Conservation (phyloP, 1,140 invertebrate species). For the Gryllus bimaculatus region DNA sequence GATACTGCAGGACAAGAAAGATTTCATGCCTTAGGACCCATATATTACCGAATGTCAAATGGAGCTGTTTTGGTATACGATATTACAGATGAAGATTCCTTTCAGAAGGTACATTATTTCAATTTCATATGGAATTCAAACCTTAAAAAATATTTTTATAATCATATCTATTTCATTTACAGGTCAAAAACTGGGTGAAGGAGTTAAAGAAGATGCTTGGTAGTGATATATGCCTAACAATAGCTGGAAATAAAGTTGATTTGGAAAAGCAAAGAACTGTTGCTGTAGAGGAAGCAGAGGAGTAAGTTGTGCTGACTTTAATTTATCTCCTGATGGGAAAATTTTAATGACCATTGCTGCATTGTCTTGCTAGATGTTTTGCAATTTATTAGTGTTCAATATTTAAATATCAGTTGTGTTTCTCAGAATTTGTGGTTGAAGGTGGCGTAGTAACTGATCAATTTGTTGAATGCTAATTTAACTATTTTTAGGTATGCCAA, state of each 20-base stretch:
- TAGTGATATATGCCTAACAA: slow-evolving; percentile 80
- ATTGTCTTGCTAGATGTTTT: too few relatives aligned
- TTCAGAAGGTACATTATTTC: slow-evolving; percentile 70
- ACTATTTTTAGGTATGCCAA: slow-evolving; percentile 61
- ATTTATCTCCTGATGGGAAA: neutral
- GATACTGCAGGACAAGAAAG: slow-evolving; percentile 94
- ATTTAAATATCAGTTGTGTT: too few relatives aligned
- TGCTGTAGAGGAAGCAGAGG: slow-evolving; percentile 71
- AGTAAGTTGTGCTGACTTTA: slow-evolving; percentile 45
- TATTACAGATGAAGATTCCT: slow-evolving; percentile 95
- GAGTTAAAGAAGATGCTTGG: slow-evolving; percentile 95
- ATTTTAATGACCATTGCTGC: neutral
- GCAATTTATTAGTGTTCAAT: too few relatives aligned
- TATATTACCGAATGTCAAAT: slow-evolving; percentile 96
- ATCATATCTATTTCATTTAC: slow-evolving; percentile 27
- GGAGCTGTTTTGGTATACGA: slow-evolving; percentile 98
- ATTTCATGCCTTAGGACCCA: slow-evolving; percentile 93
- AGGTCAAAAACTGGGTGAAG: slow-evolving; percentile 98
- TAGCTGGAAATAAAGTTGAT: slow-evolving; percentile 97
- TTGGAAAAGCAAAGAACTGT: slow-evolving; percentile 86
- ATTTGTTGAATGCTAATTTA: too few relatives aligned
- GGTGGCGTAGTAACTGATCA: too few relatives aligned
- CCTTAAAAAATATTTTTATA: neutral
- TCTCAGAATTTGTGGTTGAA: too few relatives aligned
- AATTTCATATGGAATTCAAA: neutral